A percentile compares a stretch with the other conserved stretches of the same genome.
Conservation (phyloP, 2,797 vertebrate genomes). For the Chanos chanos region DNA sequence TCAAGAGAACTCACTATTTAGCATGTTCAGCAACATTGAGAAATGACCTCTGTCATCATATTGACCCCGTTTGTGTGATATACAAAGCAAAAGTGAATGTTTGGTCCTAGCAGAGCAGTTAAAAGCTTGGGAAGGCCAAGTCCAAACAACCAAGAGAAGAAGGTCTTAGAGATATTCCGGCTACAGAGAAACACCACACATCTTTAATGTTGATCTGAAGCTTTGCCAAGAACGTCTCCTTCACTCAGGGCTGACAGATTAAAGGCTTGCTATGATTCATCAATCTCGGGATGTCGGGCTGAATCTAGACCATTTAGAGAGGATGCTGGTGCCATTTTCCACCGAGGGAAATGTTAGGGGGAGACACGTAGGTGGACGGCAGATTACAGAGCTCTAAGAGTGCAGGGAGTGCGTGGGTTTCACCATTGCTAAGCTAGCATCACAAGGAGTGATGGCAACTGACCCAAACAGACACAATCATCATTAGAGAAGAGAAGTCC, state of each 20-base stretch:
- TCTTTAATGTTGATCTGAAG: no score
- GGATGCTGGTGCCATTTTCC: background rate
- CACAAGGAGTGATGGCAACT: background rate
- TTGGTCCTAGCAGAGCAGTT: no score
- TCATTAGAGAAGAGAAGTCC: no score
- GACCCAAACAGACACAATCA: no score
- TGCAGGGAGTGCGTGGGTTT: background rate
- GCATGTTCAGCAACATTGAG: background rate
- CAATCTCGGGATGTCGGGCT: background rate
- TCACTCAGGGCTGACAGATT: no score
- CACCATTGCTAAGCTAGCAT: background rate
- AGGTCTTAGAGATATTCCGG: no score
- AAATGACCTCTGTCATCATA: background rate
- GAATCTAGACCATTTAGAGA: background rate
- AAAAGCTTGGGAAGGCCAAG: no score
- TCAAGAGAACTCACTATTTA: constrained; percentile 7
- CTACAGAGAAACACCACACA: no score
- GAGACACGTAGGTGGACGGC: background rate
- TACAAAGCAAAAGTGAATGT: no score
- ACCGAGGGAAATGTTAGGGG: background rate
- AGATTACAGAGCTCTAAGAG: background rate
- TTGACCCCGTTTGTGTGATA: no score
- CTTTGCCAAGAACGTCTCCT: background rate
- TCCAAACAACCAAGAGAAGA: no score
- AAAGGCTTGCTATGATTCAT: no score